A percentile compares a stretch with the other conserved stretches of the same genome.
Evolutionary conservation across 2,113 vertebrate genomes (phyloP).

Genomic region (Nansenia antarctica): DNA sequence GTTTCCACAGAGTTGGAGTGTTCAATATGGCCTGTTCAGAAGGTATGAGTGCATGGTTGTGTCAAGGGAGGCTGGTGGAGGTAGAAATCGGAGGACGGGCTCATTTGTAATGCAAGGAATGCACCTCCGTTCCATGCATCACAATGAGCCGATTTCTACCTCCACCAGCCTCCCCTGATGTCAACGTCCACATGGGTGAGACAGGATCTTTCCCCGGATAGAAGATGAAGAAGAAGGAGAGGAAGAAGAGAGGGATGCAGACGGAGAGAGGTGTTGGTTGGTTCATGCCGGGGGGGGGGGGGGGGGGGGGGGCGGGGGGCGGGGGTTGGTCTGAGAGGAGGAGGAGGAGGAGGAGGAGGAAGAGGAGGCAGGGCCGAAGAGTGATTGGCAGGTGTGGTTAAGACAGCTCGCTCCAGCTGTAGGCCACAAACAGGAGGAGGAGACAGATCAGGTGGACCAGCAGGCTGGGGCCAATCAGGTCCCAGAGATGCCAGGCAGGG

Average conservation of each 20-base stretch:
- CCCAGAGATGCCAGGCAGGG: constrained; percentile 88
- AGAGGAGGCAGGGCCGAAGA: background rate
- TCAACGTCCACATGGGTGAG: no score
- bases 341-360: background rate
- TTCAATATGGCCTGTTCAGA: background rate
- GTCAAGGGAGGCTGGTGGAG: background rate
- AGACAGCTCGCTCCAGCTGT: constrained; percentile 88
- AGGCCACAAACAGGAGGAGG: constrained; percentile 86
- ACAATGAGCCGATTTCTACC: no score
- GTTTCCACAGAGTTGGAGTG: background rate
- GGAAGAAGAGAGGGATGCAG: background rate
- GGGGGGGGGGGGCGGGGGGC: background rate
- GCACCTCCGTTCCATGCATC: background rate
- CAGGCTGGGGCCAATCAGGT: constrained; percentile 91
- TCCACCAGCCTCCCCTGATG: no score
- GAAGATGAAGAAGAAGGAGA: background rate
- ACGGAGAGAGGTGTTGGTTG: background rate
- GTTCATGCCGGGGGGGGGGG: background rate
- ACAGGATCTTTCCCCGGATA: background rate
- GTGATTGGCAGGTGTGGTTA: constrained; percentile 72
- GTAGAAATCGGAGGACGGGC: background rate
- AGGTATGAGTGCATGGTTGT: background rate
- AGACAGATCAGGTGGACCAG: constrained; percentile 91
- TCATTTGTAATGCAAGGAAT: background rate
- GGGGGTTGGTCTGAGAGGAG: background rate